phyloP scores from a whole-genome alignment of 2,113 vertebrate species.

The Cnemophilus loriae region DNA sequence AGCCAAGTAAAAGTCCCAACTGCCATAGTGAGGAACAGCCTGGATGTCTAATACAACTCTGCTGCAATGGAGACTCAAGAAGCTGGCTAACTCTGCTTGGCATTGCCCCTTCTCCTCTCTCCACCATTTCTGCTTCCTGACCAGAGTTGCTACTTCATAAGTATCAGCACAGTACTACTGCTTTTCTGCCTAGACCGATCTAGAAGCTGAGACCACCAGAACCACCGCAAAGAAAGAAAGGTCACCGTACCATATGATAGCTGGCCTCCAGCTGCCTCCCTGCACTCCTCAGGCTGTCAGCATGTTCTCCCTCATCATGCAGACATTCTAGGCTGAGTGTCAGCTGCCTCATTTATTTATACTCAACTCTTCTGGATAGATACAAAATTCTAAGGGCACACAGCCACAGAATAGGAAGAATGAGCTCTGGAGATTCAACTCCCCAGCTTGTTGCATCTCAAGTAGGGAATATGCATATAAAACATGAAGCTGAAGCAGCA shows the following conservation, averaged over 20 bases:
- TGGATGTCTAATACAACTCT: background rate
- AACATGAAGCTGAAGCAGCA: background rate
- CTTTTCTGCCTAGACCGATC: background rate
- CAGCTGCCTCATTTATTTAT: background rate
- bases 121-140: background rate
- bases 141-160: background rate
- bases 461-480: background rate
- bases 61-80: background rate
- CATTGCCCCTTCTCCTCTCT: background rate
- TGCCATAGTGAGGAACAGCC: background rate
- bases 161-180: fast-evolving
- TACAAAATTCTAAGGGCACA: background rate
- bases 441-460: background rate
- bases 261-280: background rate
- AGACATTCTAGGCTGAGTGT: background rate
- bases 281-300: background rate
- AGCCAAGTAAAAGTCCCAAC: background rate
- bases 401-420: background rate
- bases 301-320: background rate
- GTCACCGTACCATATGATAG: background rate
- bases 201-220: background rate
- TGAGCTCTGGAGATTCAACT: background rate
- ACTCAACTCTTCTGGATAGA: background rate
- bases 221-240: background rate
- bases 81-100: background rate